Evolutionary conservation across 2,888 invertebrate species (phyloP).

Genomic region (Temnothorax rugatulus): DNA sequence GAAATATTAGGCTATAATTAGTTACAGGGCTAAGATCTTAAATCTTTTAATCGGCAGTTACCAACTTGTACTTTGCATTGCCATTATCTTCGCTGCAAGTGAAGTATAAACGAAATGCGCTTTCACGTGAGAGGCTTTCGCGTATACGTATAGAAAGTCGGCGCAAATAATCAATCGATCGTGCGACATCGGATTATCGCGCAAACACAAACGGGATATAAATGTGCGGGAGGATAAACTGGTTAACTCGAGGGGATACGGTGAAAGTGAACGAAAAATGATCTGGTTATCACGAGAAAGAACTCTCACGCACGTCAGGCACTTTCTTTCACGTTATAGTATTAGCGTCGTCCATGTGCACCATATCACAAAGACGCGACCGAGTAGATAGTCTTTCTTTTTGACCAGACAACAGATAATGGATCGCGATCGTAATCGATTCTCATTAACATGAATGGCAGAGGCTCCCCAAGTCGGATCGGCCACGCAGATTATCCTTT

Average conservation of each 20-base stretch:
- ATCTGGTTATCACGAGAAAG: constrained; percentile 71
- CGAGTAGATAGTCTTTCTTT: constrained; percentile 65
- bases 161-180: constrained; percentile 29
- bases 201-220: neutral
- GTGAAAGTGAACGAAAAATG: constrained; percentile 76
- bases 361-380: constrained; percentile 6
- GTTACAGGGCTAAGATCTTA: neutral
- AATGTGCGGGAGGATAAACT: constrained; percentile 46
- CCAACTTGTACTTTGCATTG: neutral
- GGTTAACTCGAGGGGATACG: constrained; percentile 42
- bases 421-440: constrained; percentile 70
- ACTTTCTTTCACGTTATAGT: constrained; percentile 66
- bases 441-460: constrained; percentile 75
- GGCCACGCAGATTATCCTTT: constrained; percentile 50
- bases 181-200: constrained; percentile 39
- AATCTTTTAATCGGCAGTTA: constrained; percentile 9
- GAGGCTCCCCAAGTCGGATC: constrained; percentile 54
- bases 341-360: constrained; percentile 24
- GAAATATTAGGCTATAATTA: constrained; percentile 23
- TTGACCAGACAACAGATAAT: constrained; percentile 53
- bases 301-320: constrained; percentile 62
- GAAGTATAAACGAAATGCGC: constrained; percentile 72
- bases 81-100: neutral
- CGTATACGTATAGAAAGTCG: constrained; percentile 71
- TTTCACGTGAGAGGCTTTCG: constrained; percentile 77